Conservation (phyloP, 2,113 vertebrate species). For the crab-eating macaque (Macaca fascicularis) region DNA sequence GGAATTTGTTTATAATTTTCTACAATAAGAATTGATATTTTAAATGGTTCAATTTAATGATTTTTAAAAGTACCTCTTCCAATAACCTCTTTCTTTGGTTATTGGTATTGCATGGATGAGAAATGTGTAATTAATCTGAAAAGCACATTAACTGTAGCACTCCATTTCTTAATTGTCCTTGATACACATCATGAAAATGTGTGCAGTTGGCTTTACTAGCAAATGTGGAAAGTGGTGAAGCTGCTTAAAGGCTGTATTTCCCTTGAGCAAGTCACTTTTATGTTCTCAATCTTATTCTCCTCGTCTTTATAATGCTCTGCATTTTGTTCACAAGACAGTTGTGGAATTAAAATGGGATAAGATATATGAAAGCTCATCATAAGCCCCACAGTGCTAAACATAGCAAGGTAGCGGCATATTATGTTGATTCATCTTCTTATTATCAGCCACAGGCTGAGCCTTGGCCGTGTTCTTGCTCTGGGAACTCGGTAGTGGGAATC, state of each 20-base stretch:
- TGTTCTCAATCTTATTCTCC: not conserved
- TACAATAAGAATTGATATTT: not conserved
- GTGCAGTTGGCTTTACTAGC: not conserved
- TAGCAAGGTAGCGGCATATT: rapidly evolving
- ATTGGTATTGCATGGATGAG: not conserved
- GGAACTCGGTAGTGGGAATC: rapidly evolving
- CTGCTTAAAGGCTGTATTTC: not conserved
- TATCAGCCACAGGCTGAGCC: too few species aligned
- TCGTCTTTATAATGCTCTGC: not conserved
- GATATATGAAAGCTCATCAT: not conserved
- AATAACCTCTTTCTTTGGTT: not conserved
- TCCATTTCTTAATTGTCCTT: not conserved
- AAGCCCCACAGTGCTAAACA: not conserved
- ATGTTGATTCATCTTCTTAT: rapidly evolving
- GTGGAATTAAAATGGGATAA: not conserved
- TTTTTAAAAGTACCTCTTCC: not conserved
- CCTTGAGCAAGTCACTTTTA: not conserved
- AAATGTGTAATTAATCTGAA: not conserved
- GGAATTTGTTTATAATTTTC: not conserved
- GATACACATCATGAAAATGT: too few species aligned
- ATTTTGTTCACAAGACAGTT: not conserved
- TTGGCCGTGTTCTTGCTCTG: not conserved
- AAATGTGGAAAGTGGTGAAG: not conserved
- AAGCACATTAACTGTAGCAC: not conserved
- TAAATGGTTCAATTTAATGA: not conserved